Percentiles rank a stretch among this genome's conserved stretches.
Conservation (phyloP, 1,140 invertebrate species). For the Aradophagus sp. region DNA sequence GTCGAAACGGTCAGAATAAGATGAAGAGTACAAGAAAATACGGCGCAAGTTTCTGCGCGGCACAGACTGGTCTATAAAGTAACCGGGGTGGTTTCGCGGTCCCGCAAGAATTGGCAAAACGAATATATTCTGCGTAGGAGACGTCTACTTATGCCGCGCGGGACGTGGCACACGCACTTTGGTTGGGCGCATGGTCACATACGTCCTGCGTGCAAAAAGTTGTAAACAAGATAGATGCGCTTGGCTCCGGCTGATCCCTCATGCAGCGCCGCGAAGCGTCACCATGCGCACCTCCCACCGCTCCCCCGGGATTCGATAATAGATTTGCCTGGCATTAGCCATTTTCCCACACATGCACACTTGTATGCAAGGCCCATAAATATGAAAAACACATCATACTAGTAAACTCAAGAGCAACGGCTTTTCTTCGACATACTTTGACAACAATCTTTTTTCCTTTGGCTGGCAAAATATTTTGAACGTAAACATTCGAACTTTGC, state of each 20-base stretch:
- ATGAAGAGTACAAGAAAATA: conserved; percentile 47
- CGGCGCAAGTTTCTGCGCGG: conserved; percentile 25
- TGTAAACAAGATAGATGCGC: conserved; percentile 68
- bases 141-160: conserved; percentile 24
- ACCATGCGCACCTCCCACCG: conserved; percentile 39
- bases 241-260: conserved; percentile 62
- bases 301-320: conserved; percentile 70
- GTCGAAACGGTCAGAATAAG: conserved; percentile 43
- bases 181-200: conserved; percentile 56
- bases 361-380: conserved; percentile 51
- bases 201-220: conserved; percentile 59
- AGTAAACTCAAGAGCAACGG: conserved; percentile 9
- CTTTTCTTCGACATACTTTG: conserved; percentile 27
- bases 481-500: too few relatives aligned
- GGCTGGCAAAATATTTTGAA: too few relatives aligned
- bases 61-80: conserved; percentile 45
- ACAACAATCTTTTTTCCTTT: too few relatives aligned
- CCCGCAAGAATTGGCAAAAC: conserved; percentile 60
- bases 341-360: conserved; percentile 62
- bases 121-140: conserved; percentile 62
- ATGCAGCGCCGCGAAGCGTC: conserved; percentile 55
- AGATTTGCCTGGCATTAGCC: conserved; percentile 73
- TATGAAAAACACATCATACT: conserved; percentile 58
- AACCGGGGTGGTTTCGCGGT: conserved; percentile 38
- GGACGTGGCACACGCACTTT: conserved; percentile 36